A percentile compares a stretch with the other conserved stretches of the same genome.
Evolutionary conservation across 2,113 vertebrate genomes (phyloP).

Genomic region (Ictalurus furcatus): DNA sequence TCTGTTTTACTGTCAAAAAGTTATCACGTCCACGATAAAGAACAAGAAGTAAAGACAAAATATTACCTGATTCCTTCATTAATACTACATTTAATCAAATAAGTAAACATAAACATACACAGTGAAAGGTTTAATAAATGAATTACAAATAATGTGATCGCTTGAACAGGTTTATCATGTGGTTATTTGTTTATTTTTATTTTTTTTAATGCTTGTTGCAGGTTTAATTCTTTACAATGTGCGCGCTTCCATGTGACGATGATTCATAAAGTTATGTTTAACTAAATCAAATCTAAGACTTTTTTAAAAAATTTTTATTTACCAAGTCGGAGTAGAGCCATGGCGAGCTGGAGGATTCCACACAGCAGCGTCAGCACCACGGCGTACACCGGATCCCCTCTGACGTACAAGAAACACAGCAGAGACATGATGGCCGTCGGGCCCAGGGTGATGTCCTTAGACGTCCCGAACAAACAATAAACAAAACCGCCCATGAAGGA

Average conservation of each 20-base stretch:
- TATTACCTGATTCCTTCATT: neutral
- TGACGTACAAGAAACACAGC: constrained; percentile 83
- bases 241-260: neutral
- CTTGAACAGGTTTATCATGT: neutral
- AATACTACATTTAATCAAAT: no score
- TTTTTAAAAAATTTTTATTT: constrained; percentile 55
- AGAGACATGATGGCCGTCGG: constrained; percentile 98
- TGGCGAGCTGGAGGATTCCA: constrained; percentile 83
- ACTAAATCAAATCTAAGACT: neutral
- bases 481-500: constrained; percentile 93
- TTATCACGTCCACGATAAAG: no score
- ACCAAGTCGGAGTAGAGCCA: constrained; percentile 89
- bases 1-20: neutral
- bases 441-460: constrained; percentile 94
- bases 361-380: constrained; percentile 87
- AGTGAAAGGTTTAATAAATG: neutral
- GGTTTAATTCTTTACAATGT: neutral
- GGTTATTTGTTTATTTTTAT: no score
- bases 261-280: neutral
- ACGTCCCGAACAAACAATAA: constrained; percentile 89
- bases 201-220: neutral
- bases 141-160: neutral
- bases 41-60: neutral
- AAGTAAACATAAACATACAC: no score
- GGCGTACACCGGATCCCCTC: constrained; percentile 75